Evolutionary conservation across 2,888 invertebrate species (phyloP), one percentile per base, ranked within the genome.

Genomic region (Luffia ferchaultella): DNA sequence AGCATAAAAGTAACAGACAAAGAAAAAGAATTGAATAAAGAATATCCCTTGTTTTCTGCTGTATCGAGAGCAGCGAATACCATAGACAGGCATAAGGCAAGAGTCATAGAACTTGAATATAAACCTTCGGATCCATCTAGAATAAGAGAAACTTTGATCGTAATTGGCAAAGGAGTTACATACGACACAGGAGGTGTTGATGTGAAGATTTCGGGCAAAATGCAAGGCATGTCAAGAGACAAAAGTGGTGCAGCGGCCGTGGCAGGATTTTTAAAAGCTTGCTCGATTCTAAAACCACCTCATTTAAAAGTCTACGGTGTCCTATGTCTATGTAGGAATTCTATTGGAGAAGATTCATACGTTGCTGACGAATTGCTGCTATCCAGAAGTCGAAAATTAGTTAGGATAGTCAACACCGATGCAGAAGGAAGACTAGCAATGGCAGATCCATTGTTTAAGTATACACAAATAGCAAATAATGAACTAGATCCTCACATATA

Each of bases 211-310:
- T 63, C 70, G 0, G 88, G 88, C 49, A 89, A 88, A 55, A 93
- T 93, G 93, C 86, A 88, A 5, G 93, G 93, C n/a, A 94, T 94
- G 93, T 90, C 91, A 0, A 76, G 95, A 15, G 96, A 97, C 68
- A 97, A 97, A 73, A 93, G 95, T 65, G 96, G 96, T 0, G 92
- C 95, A 2, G 96, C 96, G 0, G 92, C 93, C 1, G 92, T 94
- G 0, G 93, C 92, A 20, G 96, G 96, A 12, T 94, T 97, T 64
- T 88, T 97, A 70, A 90, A 95, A 85, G 87, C 89, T 16, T 85
- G 92, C 51, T 85, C 89, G 2, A 73, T 87, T 19, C 67, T 93
- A 19, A 88, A 91, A 65, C 95, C 95, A 1, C 85, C 89, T 43
- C 88, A 91, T 54, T 70, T 94, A 15, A 90, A 90, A 66, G 93